Evolutionary conservation across 2,113 vertebrate genomes (phyloP), one percentile per base, ranked within the genome.

Genomic region (Bombycilla garrulus): DNA sequence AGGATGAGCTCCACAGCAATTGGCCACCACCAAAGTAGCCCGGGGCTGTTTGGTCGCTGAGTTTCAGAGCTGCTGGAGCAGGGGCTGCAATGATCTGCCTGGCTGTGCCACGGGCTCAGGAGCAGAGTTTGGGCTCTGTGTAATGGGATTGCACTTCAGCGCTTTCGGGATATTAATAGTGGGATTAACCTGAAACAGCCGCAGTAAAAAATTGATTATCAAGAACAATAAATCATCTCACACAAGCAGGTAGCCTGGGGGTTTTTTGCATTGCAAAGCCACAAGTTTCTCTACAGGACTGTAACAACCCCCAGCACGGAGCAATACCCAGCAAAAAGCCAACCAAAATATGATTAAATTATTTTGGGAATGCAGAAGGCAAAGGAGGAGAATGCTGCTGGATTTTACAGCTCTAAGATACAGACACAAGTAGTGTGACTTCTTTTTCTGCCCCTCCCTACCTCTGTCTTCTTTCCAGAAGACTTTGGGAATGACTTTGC

Each of bases 161-260:
- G 74, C 22, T 91, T 96, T 96, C 17, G 40, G 83, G 74, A 84
- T 76, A 95, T 97, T 92, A 95, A 92, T 94, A 92, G 78, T 0
- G 0, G 36, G 44, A 90, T 95, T 95, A 96, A 86, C 87, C 85
- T 38, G 67, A 69, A 94, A 70, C 82, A 81, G 45, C 80, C 28
- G 5, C 5, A 0, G 87, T 60, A 92, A 95, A 90, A 82, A 72
- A 88, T 50, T 54, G 66, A 84, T 92, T 71, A 82, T 66, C 86
- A 71, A 74, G 92, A 96, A 74, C 66, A 95, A 97, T 95, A 90
- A 81, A 90, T 91, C 81, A 76, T 70, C 72, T 47, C 47, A 36
- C 38, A 44, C 35, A 42, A 18, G 67, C 18, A 80, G 48, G 54
- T 82, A 80, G 77, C 73, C 72, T 35, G 8, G 22, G 22, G 36